These are phyloP conservation scores for Erythrolamprus reginae DNA, from an alignment of 2,113 vertebrate genomes.

Conservation along the genomic window DNA sequence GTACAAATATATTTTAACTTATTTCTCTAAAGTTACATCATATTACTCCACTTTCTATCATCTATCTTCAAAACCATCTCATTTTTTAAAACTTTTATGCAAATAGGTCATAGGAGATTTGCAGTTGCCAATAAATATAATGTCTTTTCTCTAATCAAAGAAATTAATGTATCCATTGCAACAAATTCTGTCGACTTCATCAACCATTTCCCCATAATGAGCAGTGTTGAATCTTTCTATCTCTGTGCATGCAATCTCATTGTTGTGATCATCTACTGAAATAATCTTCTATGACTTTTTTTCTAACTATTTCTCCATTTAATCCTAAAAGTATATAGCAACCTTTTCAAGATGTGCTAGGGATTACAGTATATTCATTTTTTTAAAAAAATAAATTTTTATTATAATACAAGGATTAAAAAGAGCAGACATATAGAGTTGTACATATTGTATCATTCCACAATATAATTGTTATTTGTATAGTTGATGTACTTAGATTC, in stretches of 20 bases:
- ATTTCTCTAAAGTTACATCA: background rate
- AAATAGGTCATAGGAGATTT: background rate
- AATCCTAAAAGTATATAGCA: background rate
- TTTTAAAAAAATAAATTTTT: too few species aligned
- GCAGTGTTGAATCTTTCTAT: background rate
- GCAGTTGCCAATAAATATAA: background rate
- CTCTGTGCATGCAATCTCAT: background rate
- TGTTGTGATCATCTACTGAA: background rate
- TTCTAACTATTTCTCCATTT: background rate
- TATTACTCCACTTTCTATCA: background rate
- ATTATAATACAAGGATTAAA: too few species aligned
- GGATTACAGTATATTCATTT: background rate
- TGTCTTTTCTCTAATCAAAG: background rate
- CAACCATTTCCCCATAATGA: background rate
- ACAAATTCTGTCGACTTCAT: background rate
- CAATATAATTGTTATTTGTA: too few species aligned
- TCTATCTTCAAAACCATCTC: background rate
- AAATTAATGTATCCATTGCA: background rate
- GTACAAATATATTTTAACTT: background rate
- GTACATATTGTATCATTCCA: too few species aligned
- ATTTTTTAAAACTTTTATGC: background rate
- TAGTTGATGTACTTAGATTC: too few species aligned
- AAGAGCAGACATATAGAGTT: too few species aligned
- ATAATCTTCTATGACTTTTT: background rate
- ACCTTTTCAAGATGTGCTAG: background rate